Base-by-base conservation (phyloP, 2,888 invertebrate species). In the Cartodere bifasciata region DNA sequence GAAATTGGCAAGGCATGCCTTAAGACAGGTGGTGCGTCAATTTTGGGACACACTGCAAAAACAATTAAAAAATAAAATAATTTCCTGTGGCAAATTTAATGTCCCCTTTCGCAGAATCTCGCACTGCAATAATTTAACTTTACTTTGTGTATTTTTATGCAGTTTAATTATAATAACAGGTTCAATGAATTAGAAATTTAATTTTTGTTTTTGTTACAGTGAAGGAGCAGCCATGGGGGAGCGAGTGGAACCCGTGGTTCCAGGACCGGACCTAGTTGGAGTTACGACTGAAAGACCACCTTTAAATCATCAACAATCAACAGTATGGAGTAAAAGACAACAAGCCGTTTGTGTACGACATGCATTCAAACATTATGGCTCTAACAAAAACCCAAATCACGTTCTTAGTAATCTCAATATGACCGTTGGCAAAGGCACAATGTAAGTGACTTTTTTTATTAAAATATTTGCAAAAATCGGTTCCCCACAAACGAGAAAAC, bases 401-500 rank as follows among this genome's bases (percentile, higher is more conserved):
- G 88, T 91, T 25, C 70, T 92, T 39, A 80, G 80, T 53, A 82
- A 87, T 60, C 74, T 92, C 39, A 84, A 83, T 63, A 87, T 92
- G 84, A 88, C 88, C 34, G 91, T 92, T 39, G 83, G 82, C 46
- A 87, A 87, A 61, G 92, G 91, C 50, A 85, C 88, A 41, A 92
- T 92, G 91, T 91, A 63, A 87, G 86, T 78, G 11, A 29, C 13
- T 13, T 16, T 12, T 9, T 23, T 29, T 2, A 23, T 23, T 13
- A 5, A n/a, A n/a, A n/a, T n/a, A n/a, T n/a, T n/a, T n/a, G n/a
- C n/a, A n/a, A n/a, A n/a, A 23, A 23, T 23, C 11, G 23, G 23
- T 23, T 23, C n/a, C n/a, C n/a, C n/a, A n/a, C n/a, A n/a, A n/a
- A n/a, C n/a, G n/a, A n/a, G n/a, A n/a, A n/a, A n/a, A n/a, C n/a